Percentiles rank a stretch among this genome's conserved stretches.
These are phyloP conservation scores for Poecile atricapillus DNA, from an alignment of 2,113 vertebrate species.

Conservation along the genomic window DNA sequence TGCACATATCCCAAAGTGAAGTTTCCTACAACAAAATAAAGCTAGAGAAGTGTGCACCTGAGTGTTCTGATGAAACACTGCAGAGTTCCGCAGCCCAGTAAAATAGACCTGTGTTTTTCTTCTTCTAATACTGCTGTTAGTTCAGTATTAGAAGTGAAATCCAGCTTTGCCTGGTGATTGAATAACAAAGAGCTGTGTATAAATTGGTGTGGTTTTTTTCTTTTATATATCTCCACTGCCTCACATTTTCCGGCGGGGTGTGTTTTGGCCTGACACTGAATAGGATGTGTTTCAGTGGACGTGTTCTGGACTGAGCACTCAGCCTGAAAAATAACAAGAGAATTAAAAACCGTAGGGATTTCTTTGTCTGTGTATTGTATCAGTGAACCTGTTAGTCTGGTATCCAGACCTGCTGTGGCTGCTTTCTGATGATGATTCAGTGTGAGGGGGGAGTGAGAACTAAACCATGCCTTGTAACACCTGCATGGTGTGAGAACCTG, in stretches of 20 bases:
- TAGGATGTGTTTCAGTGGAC: neutral
- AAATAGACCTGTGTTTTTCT: neutral
- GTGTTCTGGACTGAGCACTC: neutral
- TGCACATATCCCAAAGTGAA: neutral
- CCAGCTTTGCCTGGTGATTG: neutral
- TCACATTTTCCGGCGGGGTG: accelerated
- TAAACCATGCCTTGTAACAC: neutral
- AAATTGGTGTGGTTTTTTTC: neutral
- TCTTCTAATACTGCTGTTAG: neutral
- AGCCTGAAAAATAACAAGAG: neutral
- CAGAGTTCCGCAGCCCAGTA: neutral
- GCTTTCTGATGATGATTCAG: slow-evolving; percentile 25
- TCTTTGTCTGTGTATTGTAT: neutral
- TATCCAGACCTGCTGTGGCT: neutral
- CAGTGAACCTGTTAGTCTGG: slow-evolving; percentile 3
- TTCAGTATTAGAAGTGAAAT: neutral
- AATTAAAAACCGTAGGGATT: neutral
- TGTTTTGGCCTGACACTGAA: neutral
- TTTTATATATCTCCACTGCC: neutral
- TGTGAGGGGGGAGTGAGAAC: neutral
- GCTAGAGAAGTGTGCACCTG: neutral
- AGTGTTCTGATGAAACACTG: neutral
- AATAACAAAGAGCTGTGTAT: neutral
- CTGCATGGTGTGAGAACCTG: neutral
- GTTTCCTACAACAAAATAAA: neutral